Evolutionary conservation across 2,797 vertebrate species (phyloP).

Genomic region (Micromesistius poutassou): DNA sequence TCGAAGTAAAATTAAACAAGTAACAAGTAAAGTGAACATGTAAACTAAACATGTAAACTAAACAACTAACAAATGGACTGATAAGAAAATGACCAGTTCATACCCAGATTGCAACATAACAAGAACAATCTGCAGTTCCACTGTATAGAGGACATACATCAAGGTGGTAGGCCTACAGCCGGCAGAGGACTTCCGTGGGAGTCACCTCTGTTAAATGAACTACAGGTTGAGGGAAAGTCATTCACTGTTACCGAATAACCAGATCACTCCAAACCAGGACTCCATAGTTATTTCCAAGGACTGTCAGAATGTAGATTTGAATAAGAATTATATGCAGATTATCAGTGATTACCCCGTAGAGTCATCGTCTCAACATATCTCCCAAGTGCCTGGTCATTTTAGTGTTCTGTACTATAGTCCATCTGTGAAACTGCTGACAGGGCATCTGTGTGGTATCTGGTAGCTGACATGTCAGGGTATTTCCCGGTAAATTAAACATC

Average conservation of each 20-base stretch:
- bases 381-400: neutral
- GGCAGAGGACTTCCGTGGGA: neutral
- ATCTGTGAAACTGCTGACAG: neutral
- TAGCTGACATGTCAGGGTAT: constrained; percentile 7
- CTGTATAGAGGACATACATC: neutral
- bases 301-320: neutral
- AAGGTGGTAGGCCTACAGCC: neutral
- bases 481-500: constrained; percentile 18
- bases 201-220: neutral
- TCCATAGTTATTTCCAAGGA: neutral
- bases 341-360: neutral
- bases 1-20: neutral
- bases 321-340: no score
- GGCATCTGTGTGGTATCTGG: neutral
- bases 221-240: neutral
- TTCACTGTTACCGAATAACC: constrained; percentile 11
- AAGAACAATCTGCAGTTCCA: neutral
- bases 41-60: neutral
- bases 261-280: neutral
- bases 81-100: neutral
- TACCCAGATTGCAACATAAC: neutral
- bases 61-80: no score
- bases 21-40: neutral
- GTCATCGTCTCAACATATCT: neutral
- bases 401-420: neutral